Evolutionary conservation across 2,797 vertebrate species (phyloP), one percentile per base, ranked within the genome.

Genomic region (Podarcis siculus): DNA sequence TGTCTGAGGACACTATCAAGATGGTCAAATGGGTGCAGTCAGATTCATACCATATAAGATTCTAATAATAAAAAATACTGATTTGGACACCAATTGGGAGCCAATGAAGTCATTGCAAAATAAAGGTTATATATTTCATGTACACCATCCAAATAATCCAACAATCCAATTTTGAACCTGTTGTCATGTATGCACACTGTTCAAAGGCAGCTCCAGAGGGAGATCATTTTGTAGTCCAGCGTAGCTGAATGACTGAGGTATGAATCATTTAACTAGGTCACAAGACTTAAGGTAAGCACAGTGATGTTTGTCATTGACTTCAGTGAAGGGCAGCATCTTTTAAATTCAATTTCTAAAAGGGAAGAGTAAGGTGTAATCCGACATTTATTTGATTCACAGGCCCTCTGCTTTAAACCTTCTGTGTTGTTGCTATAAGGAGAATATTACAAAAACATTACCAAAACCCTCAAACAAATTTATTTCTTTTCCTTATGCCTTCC

Each of bases 401-500:
- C 7, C 15, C 61, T 67, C 25, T n/a, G 37, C 82, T 58, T 75
- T 37, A 4, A 1, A 37, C 86, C 39, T 66, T 86, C 79, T 27
- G 42, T 1, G 42, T 21, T 86, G 8, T 21, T 35, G 9, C 37
- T 45, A 0, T 0, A 5, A 89, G 79, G 67, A 35, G 89, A 58
- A 78, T 92, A 55, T 75, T 85, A 49, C 58, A 35, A 55, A 89
- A 69, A 69, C 10, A 5, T 21, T 19, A 58, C 1, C 61, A n/a
- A 25, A 1, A 58, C n/a, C 45, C 1, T 55, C 13, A 55, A 55
- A 64, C 23, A 67, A 90, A 85, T 32, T 61, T 86, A 42, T 91
- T 77, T 0, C 9, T 90, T 90, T 91, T 66, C 78, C 66, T 1
- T 76, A 82, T 78, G 79, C 80, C 89, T 25, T 91, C 72, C 6